Base-by-base conservation (phyloP, 2,797 vertebrate species). In the Danio choprae region DNA sequence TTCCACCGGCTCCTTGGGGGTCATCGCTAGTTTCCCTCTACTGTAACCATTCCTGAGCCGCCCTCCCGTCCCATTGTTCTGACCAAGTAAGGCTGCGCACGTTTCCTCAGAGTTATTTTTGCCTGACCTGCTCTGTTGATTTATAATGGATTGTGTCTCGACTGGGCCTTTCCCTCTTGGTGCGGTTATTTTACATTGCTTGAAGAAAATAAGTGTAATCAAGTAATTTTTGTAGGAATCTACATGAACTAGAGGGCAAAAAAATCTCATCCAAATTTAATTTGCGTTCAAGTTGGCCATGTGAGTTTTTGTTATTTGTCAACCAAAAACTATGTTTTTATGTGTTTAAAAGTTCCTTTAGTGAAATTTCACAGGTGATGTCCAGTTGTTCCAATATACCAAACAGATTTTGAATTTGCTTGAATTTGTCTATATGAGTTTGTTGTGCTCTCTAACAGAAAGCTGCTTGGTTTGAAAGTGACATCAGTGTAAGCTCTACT, bases 1-100 rank as follows among this genome's bases (percentile, higher is more conserved):
- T 87, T 91, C 81, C 87, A 92, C 91, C 90, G 91, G 86, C 69
- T 88, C 87, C 71, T 82, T 74, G 76, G 83, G 90, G 89, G 80
- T 86, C 80, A 81, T 29, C 38, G 11, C 65, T 43, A 46, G 56
- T 44, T 82, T 74, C 72, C 83, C 65, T 65, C 73, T 65, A 67
- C 18, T 22, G 16, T 79, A 83, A 89, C 70, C 60, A 64, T 73
- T 44, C 83, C 79, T n/a, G n/a, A 36, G 63, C 68, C 46, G 12
- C 79, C 80, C 74, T 74, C 79, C 70, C 44, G 81, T 51, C 4
- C 90, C 82, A 94, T 94, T 94, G 94, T 94, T 91, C 78, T 56
- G 83, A 77, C 1, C 13, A 65, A 84, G 85, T 77, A 89, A 83
- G 89, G 88, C 53, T 72, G 85, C 40, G 81, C 59, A 77, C 12